These are phyloP conservation scores for Dermolepida albohirtum DNA, from an alignment of 2,888 invertebrate species.

Conservation along the genomic window DNA sequence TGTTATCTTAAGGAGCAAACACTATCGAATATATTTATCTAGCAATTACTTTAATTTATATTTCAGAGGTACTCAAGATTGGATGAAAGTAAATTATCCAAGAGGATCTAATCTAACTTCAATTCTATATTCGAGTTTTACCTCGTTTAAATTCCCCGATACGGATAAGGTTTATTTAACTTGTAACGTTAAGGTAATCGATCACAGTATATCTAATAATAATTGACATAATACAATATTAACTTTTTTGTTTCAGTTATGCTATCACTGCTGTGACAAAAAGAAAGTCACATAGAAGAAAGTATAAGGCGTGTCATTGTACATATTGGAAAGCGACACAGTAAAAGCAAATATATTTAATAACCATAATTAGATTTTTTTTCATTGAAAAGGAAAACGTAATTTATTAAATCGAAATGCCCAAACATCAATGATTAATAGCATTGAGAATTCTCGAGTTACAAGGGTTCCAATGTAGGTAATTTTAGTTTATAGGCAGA, in stretches of 20 bases:
- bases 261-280: constrained; percentile 1
- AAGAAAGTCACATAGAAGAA: constrained; percentile 3
- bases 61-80: constrained; percentile 16
- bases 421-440: too few relatives aligned
- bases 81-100: constrained; percentile 35
- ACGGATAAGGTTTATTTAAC: constrained; percentile 36
- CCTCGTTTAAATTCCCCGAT: constrained; percentile 38
- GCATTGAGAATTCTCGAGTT: too few relatives aligned
- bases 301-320: too few relatives aligned
- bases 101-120: constrained; percentile 14
- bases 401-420: too few relatives aligned
- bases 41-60: not conserved
- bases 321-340: too few relatives aligned
- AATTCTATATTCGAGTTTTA: constrained; percentile 29
- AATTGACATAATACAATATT: not conserved
- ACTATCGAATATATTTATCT: too few relatives aligned
- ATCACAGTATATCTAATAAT: not conserved
- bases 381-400: too few relatives aligned
- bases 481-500: too few relatives aligned
- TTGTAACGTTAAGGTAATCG: constrained; percentile 35
- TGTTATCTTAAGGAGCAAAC: too few relatives aligned
- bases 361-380: too few relatives aligned
- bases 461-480: too few relatives aligned
- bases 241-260: constrained; percentile 18
- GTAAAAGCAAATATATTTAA: too few relatives aligned